Conservation (phyloP, 1,140 invertebrate genomes). For the Drusus annulatus region DNA sequence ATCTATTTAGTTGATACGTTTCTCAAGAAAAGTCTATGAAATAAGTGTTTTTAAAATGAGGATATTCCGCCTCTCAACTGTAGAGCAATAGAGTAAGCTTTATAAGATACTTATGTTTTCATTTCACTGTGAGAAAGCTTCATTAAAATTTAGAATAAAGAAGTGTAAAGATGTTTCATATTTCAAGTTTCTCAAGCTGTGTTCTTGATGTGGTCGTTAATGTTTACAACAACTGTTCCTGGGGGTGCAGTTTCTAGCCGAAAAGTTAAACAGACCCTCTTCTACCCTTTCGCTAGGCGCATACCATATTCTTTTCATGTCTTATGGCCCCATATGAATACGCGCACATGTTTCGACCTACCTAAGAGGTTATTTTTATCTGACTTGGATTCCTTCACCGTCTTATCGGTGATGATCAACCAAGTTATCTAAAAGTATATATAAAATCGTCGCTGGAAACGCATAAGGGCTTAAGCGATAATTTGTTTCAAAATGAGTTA, state of each 20-base stretch:
- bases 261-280: slow-evolving; percentile 11
- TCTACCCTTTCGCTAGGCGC: not conserved
- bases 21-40: no score
- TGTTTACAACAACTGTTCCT: not conserved
- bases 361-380: no score
- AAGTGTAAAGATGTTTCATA: not conserved
- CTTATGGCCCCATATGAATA: not conserved
- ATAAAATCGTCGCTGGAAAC: no score
- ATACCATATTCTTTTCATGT: not conserved
- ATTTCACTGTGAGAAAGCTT: not conserved
- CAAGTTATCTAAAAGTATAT: no score
- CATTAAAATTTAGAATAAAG: not conserved
- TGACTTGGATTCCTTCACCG: no score
- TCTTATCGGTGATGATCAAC: no score
- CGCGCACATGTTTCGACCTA: no score
- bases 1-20: no score
- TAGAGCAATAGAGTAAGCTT: not conserved
- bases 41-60: not conserved
- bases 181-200: not conserved
- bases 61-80: not conserved
- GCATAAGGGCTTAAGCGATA: no score
- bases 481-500: no score
- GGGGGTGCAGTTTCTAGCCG: not conserved
- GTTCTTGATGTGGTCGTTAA: not conserved
- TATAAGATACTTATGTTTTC: not conserved